Evolutionary conservation across 1,140 invertebrate genomes (phyloP).

Genomic region (Cepaea nemoralis): DNA sequence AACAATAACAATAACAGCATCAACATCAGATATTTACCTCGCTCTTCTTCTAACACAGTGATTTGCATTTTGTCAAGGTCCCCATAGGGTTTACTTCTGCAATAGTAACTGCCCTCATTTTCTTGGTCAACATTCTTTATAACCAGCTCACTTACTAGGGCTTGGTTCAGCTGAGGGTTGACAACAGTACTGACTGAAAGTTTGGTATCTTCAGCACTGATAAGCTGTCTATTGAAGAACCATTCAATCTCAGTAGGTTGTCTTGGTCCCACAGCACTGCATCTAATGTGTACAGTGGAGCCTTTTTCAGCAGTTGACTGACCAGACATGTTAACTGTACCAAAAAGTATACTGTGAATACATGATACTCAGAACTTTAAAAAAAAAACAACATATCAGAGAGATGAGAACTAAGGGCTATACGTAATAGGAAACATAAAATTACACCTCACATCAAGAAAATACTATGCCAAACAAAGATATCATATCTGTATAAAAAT

Average conservation of each 20-base stretch:
- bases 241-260: slow-evolving; percentile 42
- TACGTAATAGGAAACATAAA: too few relatives aligned
- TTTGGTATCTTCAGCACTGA: neutral
- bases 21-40: too few relatives aligned
- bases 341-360: too few relatives aligned
- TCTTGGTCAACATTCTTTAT: slow-evolving; percentile 16
- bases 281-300: slow-evolving; percentile 28
- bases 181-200: slow-evolving; percentile 22
- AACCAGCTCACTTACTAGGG: slow-evolving; percentile 40
- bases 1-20: too few relatives aligned
- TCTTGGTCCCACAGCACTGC: slow-evolving; percentile 34
- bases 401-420: too few relatives aligned
- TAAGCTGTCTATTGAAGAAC: slow-evolving; percentile 44
- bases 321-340: slow-evolving; percentile 43
- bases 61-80: slow-evolving; percentile 30
- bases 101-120: slow-evolving; percentile 45
- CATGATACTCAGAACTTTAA: too few relatives aligned
- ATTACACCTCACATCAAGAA: too few relatives aligned
- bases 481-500: too few relatives aligned
- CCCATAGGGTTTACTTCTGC: slow-evolving; percentile 41
- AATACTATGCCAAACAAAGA: too few relatives aligned
- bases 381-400: too few relatives aligned
- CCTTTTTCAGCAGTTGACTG: slow-evolving; percentile 31
- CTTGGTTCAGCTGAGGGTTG: neutral
- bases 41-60: slow-evolving; percentile 16